Conservation (phyloP, 2,113 vertebrate genomes). For the Phylloscopus whistleri region DNA sequence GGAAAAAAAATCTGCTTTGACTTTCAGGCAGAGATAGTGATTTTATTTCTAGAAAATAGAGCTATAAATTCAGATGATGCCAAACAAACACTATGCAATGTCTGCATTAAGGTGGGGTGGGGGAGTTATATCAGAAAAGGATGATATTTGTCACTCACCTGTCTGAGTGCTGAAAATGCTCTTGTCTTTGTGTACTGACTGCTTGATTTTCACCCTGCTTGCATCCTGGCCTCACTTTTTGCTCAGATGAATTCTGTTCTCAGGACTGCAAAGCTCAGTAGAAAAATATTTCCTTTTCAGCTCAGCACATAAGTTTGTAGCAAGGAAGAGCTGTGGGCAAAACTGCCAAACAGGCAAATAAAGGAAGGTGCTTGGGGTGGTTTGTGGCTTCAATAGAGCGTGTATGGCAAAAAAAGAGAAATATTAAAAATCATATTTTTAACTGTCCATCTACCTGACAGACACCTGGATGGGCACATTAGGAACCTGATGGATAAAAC, state of each 20-base stretch:
- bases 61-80: neutral
- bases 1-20: neutral
- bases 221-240: neutral
- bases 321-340: neutral
- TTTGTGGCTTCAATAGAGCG: neutral
- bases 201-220: neutral
- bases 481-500: neutral
- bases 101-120: neutral
- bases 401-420: neutral
- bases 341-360: neutral
- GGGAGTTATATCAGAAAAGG: neutral
- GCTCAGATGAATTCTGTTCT: neutral
- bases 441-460: neutral
- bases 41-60: constrained; percentile 30
- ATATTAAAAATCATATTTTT: neutral
- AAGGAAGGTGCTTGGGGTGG: neutral
- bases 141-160: constrained; percentile 23
- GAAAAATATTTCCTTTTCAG: neutral
- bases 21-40: neutral
- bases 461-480: neutral
- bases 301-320: neutral
- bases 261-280: neutral
- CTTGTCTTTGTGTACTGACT: neutral
- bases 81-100: neutral
- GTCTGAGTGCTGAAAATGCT: neutral